Evolutionary conservation across 92 coral and sea anemone species (phyloP), one percentile per base, ranked within the genome.

Genomic region (Blastomussa wellsi): DNA sequence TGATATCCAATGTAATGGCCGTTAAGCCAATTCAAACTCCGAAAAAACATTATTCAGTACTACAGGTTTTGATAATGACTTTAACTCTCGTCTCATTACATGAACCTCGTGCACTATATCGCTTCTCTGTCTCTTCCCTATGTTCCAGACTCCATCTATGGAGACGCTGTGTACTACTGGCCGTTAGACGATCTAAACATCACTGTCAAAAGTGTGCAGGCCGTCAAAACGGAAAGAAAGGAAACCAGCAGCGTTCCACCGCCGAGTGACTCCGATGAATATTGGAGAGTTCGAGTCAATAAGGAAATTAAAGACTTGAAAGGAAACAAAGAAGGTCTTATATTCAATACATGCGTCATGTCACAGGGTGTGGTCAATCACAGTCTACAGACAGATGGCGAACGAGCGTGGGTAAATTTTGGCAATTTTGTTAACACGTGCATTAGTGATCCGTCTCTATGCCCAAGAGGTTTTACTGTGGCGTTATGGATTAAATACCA

Each of bases 401-500:
- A 86, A 66, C 89, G 92, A 65, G 98, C 97, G 19, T 96, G 95
- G 92, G 86, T 93, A 69, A 89, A 95, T 55, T 91, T 96, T 38
- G 99, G 99, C 10, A 80, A 83, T 47, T 93, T 94, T 84, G 80
- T 88, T 2, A 96, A 93, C 90, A 93, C 91, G 5, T 96, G 99
- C 87, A 78, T 93, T 42, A 93, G 98, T 38, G 94, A 95, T n/a
- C 99, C 97, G 53, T 80, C 93, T 7, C 72, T 95, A 15, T 96
- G 99, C 64, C 66, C 90, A n/a, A 67, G 83, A 59, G 99, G 99
- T 11, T 65, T 96, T 29, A 93, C 98, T 9, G 97, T 96, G 2
- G 90, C 99, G 4, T 83, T 96, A 33, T 96, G 99, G 99, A 82
- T 95, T 19, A 94, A 96, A 85, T 95, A 96, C 70, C 76, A 82